Percentiles rank a stretch among this genome's conserved stretches.
Conservation (phyloP, 2,113 vertebrate genomes). For the Gorsachius goisagi region DNA sequence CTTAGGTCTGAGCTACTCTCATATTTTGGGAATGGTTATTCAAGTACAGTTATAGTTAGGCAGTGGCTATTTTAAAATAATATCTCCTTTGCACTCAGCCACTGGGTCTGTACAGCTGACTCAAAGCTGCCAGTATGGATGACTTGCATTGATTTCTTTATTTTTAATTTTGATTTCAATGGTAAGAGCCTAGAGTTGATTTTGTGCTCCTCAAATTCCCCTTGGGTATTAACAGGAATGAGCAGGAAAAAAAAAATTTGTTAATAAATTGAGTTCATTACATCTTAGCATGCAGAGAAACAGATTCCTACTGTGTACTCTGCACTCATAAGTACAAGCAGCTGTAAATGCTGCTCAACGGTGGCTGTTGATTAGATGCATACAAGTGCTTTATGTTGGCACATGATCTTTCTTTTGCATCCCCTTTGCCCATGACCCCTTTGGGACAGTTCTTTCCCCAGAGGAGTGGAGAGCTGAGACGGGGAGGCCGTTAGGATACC, state of each 20-base stretch:
- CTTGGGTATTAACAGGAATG: background rate
- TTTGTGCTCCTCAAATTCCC: background rate
- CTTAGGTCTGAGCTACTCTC: background rate
- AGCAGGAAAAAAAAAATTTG: background rate
- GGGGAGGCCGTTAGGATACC: background rate
- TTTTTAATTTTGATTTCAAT: background rate
- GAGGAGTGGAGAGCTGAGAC: background rate
- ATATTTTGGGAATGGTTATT: slow-evolving; percentile 54
- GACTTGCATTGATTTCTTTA: background rate
- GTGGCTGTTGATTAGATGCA: background rate
- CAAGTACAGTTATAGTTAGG: slow-evolving; percentile 39
- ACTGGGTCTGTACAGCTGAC: background rate
- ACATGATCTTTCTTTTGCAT: background rate
- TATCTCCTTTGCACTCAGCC: background rate
- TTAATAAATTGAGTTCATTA: background rate
- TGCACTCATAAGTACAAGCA: background rate
- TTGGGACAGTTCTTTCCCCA: background rate
- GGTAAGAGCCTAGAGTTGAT: background rate
- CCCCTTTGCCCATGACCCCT: background rate
- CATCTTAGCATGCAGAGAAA: background rate
- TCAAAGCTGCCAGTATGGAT: background rate
- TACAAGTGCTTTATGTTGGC: background rate
- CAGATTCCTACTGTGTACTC: background rate
- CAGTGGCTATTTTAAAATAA: slow-evolving; percentile 33
- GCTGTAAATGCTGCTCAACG: background rate